phyloP scores from a whole-genome alignment of 2,113 vertebrate genomes.

The Chaetodon auriga region DNA sequence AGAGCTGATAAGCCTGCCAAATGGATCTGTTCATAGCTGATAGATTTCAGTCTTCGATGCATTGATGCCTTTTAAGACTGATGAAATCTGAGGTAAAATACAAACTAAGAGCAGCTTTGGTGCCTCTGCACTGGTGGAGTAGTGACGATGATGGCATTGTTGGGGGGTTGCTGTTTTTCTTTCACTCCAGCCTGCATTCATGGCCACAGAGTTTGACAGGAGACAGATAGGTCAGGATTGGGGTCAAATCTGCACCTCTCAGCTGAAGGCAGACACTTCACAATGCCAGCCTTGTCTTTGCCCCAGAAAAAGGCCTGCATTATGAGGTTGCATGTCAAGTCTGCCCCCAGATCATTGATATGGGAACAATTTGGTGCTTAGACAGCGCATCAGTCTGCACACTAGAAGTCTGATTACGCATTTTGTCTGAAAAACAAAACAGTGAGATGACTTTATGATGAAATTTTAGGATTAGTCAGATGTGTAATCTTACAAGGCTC shows the following conservation, averaged over 20 bases:
- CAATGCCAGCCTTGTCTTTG: conserved; percentile 50
- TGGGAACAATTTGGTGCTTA: conserved; percentile 25
- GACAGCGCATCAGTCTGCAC: conserved; percentile 5
- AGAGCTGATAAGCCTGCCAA: not conserved
- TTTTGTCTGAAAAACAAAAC: not conserved
- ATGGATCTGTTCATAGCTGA: not conserved
- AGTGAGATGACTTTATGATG: not conserved
- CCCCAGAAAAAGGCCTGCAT: conserved; percentile 19
- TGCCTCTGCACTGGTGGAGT: not conserved
- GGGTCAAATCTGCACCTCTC: conserved; percentile 47
- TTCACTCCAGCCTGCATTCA: not conserved
- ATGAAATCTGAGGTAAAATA: not conserved
- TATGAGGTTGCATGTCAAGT: conserved; percentile 39
- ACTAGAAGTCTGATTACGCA: conserved; percentile 1
- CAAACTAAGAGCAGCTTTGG: not conserved
- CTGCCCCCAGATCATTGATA: conserved; percentile 27
- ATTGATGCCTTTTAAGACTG: not conserved
- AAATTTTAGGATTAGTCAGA: not conserved
- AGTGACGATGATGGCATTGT: not conserved
- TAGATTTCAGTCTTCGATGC: not conserved
- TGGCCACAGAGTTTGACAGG: conserved; percentile 32
- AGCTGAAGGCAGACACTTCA: conserved; percentile 19
- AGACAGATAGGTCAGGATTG: conserved; percentile 17
- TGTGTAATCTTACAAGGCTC: not conserved
- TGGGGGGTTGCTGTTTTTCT: not conserved